Evolutionary conservation across 2,113 vertebrate species (phyloP).

Genomic region (Steatornis caripensis): DNA sequence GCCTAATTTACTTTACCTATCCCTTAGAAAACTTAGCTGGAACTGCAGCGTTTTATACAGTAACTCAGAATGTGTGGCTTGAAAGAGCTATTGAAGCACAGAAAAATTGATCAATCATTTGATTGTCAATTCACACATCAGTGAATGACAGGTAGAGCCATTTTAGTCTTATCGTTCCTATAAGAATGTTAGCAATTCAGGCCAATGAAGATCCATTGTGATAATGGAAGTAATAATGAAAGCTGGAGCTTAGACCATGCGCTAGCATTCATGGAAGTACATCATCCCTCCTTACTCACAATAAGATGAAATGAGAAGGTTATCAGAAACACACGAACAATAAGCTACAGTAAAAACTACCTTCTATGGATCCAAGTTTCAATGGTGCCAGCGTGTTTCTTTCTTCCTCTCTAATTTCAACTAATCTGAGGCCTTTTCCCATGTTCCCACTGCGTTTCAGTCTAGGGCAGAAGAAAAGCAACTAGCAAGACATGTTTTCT

Average conservation of each 20-base stretch:
- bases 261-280: not conserved
- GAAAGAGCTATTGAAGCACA: constrained; percentile 23
- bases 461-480: not conserved
- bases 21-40: not conserved
- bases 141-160: constrained; percentile 2
- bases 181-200: constrained; percentile 27
- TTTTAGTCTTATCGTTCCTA: not conserved
- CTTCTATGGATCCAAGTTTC: not conserved
- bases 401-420: not conserved
- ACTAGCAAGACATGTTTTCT: not conserved
- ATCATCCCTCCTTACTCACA: not conserved
- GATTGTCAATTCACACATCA: constrained; percentile 25
- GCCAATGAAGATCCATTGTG: not conserved
- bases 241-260: not conserved
- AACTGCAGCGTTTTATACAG: not conserved
- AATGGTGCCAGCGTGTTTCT: not conserved
- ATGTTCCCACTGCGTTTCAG: not conserved
- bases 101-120: constrained; percentile 56
- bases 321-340: not conserved
- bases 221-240: constrained; percentile 34
- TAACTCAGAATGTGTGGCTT: not conserved
- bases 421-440: not conserved
- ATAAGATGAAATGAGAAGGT: not conserved
- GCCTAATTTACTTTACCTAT: not conserved
- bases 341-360: not conserved